These are phyloP conservation scores for Tuberolachnus salignus DNA, from an alignment of 2,888 invertebrate genomes.

Conservation along the genomic window DNA sequence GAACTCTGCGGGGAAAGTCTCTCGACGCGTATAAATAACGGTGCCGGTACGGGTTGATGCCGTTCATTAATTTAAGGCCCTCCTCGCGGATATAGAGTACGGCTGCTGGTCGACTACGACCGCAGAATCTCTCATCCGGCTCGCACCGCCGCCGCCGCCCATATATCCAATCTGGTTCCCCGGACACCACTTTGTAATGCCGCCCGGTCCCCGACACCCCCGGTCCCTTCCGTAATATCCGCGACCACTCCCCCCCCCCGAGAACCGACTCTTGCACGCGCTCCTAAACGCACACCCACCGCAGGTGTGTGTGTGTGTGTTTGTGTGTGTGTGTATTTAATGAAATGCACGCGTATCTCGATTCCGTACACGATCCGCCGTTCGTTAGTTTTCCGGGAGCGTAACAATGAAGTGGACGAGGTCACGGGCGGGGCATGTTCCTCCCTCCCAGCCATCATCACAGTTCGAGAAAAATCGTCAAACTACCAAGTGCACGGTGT, in stretches of 20 bases:
- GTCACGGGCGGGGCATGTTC: too few relatives aligned
- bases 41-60: slow-evolving; percentile 49
- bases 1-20: slow-evolving; percentile 49
- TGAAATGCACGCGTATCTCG: too few relatives aligned
- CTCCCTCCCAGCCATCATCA: too few relatives aligned
- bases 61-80: slow-evolving; percentile 54
- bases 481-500: too few relatives aligned
- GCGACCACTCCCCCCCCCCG: background rate
- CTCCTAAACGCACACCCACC: background rate
- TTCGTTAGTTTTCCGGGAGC: too few relatives aligned
- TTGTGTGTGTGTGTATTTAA: background rate
- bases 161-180: slow-evolving; percentile 51
- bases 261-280: background rate
- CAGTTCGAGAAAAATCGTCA: too few relatives aligned
- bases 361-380: too few relatives aligned
- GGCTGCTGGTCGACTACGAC: slow-evolving; percentile 22
- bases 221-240: too few relatives aligned
- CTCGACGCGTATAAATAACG: slow-evolving; percentile 55
- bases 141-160: background rate
- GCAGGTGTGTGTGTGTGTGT: background rate
- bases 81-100: background rate
- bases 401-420: too few relatives aligned
- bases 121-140: slow-evolving; percentile 46
- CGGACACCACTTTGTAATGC: slow-evolving; percentile 32
- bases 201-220: background rate